These are phyloP conservation scores for Bubalus kerabau DNA, from an alignment of 2,113 vertebrate species.

Conservation along the genomic window DNA sequence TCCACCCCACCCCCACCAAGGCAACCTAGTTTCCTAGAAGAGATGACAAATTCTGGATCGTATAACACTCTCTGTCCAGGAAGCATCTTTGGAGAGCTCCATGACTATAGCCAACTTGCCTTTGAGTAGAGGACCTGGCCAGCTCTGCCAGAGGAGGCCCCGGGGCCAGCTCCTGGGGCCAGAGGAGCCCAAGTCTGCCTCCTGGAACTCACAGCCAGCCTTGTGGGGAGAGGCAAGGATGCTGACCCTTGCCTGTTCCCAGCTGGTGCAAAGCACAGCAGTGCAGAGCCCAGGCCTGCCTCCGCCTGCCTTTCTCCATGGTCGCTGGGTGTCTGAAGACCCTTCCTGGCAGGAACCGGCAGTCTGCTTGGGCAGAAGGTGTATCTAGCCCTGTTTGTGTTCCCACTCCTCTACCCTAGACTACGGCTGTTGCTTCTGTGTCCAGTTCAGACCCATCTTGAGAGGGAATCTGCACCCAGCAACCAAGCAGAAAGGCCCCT, in stretches of 20 bases:
- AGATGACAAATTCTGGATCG: conserved; percentile 20
- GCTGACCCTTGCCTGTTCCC: neutral
- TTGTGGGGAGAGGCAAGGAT: neutral
- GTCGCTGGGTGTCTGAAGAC: neutral
- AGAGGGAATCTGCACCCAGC: neutral
- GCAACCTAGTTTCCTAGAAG: conserved; percentile 21
- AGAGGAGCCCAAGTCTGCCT: neutral
- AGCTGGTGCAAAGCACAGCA: neutral
- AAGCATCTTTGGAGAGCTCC: neutral
- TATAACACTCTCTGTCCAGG: neutral
- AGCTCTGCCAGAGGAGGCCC: neutral
- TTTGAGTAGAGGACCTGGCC: neutral
- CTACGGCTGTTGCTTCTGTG: neutral
- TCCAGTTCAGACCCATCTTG: neutral
- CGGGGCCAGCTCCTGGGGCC: neutral
- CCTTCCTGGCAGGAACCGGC: neutral
- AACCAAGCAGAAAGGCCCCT: neutral
- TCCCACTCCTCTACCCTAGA: neutral
- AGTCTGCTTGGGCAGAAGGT: neutral
- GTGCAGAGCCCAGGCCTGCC: neutral
- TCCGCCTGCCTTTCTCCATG: neutral
- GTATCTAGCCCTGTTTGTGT: neutral
- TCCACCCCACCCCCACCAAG: neutral
- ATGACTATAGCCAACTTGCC: neutral
- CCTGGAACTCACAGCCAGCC: neutral